phyloP scores from a whole-genome alignment of 2,797 vertebrate species.

The Tapirus indicus region DNA sequence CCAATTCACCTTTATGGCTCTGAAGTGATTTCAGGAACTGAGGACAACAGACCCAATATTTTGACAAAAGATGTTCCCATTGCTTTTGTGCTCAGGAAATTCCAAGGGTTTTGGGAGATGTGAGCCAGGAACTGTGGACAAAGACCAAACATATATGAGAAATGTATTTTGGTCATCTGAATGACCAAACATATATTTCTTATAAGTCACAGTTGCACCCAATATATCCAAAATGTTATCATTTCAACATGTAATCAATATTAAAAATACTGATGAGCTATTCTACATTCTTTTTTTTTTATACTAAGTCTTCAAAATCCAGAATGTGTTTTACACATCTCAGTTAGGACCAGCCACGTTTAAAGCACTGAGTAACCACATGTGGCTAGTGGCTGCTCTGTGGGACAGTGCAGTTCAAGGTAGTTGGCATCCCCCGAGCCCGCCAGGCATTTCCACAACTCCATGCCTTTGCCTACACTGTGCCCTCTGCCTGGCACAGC shows the following conservation, averaged over 20 bases:
- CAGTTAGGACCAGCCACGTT: background rate
- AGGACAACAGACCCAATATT: background rate
- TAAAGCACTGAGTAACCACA: background rate
- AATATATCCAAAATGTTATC: background rate
- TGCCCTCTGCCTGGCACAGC: background rate
- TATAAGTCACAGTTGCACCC: background rate
- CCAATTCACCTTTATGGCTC: background rate
- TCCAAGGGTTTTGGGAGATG: background rate
- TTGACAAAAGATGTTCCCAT: background rate
- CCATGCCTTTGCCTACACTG: background rate
- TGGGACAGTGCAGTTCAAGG: too few relatives aligned
- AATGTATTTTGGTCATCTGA: background rate
- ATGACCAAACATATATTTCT: background rate
- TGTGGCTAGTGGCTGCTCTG: background rate
- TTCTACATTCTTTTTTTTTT: background rate
- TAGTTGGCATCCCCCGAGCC: background rate
- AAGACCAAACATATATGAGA: background rate
- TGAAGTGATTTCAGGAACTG: background rate
- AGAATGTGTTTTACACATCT: background rate
- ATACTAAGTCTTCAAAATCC: conserved; percentile 1
- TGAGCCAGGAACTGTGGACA: background rate
- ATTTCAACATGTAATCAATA: background rate
- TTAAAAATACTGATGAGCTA: background rate
- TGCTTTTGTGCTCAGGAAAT: background rate
- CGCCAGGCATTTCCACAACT: background rate